Base-by-base conservation (phyloP, 2,888 invertebrate genomes). In the Phyto melanocephala region DNA sequence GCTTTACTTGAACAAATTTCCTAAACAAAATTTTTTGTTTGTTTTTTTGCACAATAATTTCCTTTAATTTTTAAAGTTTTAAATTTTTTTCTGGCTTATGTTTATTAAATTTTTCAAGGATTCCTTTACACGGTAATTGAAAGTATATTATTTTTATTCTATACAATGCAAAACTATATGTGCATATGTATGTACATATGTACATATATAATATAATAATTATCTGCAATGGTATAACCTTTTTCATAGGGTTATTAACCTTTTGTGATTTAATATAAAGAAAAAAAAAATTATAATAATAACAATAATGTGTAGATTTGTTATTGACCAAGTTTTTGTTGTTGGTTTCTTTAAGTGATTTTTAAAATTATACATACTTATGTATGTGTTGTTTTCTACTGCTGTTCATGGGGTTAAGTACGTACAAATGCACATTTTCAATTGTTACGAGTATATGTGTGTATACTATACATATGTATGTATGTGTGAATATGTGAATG, bases 291-390 rank as follows among this genome's bases (percentile, higher is more conserved):
- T 28, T 8, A 28, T 2, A 47, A 10, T 5, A 42, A 42, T 6
- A 17, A 40, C 63, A 52, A 52, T 24, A 52, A 11, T 50, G 3
- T 50, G 20, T 47, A 11, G 13, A 15, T 68, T 62, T 62, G 56
- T 22, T 63, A 65, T 75, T 80, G 80, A 80, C 75, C 70, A 80
- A 80, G 47, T 68, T 68, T 63, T 76, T 50, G 5, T 68, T 62
- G 17, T 47, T 78, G 40, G 17, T 63, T 62, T 58, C n/a, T 33
- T 67, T 50, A 54, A 42, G 50, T 56, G 28, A 37, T 68, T 54
- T 28, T 8, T 28, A 50, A 17, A 63, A 33, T 60, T 62, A 52
- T n/a, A n/a, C n/a, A n/a, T n/a, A n/a, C n/a, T n/a, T n/a, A n/a
- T n/a, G n/a, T 52, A 28, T 37, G 45, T 24, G 22, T 3, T 35